These are phyloP conservation scores for Orthonyx spaldingii DNA, from an alignment of 2,113 vertebrate species.

Conservation along the genomic window DNA sequence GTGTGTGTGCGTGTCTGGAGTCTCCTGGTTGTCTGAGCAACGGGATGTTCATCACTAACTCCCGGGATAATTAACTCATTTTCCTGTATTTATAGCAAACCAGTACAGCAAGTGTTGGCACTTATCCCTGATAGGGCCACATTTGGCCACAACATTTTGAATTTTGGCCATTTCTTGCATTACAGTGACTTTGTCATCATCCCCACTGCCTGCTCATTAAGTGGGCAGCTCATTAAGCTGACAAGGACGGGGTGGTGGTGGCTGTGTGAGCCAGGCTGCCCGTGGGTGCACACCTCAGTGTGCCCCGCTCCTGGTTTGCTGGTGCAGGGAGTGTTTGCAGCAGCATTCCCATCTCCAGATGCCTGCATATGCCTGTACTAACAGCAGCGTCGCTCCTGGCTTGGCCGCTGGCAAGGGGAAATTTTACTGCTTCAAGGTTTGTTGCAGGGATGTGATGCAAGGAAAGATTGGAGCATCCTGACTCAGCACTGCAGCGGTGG, in stretches of 20 bases:
- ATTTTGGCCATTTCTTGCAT: not conserved
- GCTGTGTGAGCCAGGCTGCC: not conserved
- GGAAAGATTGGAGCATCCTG: not conserved
- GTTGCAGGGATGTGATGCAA: not conserved
- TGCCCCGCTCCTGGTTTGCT: not conserved
- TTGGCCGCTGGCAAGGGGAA: not conserved
- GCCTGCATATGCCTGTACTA: not conserved
- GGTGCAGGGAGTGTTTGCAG: not conserved
- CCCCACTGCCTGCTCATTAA: not conserved
- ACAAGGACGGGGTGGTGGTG: not conserved
- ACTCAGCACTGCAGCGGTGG: not conserved
- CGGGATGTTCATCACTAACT: not conserved
- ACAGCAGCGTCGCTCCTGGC: not conserved
- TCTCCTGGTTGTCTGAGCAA: slow-evolving; percentile 49
- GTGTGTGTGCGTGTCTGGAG: not conserved
- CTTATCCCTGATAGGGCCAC: not conserved
- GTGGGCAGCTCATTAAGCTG: not conserved
- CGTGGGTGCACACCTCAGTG: rapidly evolving
- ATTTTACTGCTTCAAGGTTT: not conserved
- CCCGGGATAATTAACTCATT: slow-evolving; percentile 52
- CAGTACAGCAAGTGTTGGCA: not conserved
- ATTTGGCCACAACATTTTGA: not conserved
- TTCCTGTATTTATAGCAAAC: slow-evolving; percentile 33
- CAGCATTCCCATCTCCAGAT: not conserved
- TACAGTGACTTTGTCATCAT: not conserved